Percentiles rank a stretch among this genome's conserved stretches.
These are phyloP conservation scores for Eurosta solidaginis DNA, from an alignment of 1,140 invertebrate species.

Conservation along the genomic window DNA sequence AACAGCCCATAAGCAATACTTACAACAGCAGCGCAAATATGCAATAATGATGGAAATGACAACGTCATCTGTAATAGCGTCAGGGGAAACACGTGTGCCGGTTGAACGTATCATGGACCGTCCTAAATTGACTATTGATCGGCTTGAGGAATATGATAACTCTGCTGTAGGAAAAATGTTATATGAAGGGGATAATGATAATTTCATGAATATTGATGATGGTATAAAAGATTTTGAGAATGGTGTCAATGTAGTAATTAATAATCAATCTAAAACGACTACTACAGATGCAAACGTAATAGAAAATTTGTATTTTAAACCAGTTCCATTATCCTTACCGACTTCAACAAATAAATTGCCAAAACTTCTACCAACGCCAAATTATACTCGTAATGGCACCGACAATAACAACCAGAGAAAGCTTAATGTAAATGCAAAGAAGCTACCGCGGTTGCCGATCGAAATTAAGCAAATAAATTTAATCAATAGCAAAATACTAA, in stretches of 20 bases:
- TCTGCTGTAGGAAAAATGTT: no score
- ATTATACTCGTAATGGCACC: constrained; percentile 8
- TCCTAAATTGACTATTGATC: no score
- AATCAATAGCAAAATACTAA: no score
- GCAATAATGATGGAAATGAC: constrained; percentile 57
- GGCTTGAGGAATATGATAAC: no score
- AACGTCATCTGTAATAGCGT: constrained; percentile 56
- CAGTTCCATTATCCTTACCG: background rate
- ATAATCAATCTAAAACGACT: no score
- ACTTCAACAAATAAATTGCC: constrained; percentile 51
- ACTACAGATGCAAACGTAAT: background rate
- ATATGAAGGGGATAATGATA: no score
- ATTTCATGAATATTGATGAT: no score
- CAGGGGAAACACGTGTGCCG: constrained; percentile 48
- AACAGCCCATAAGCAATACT: constrained; percentile 42
- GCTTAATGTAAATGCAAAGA: background rate
- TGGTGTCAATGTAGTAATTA: no score
- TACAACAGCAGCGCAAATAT: constrained; percentile 49
- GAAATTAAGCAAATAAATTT: no score
- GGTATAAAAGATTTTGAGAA: no score
- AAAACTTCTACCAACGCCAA: constrained; percentile 48
- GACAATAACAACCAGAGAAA: constrained; percentile 25
- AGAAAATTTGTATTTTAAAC: background rate
- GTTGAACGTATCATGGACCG: background rate
- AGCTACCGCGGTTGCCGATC: background rate